Base-by-base conservation (phyloP, 2,113 vertebrate species). In the Coptodon rendalli region DNA sequence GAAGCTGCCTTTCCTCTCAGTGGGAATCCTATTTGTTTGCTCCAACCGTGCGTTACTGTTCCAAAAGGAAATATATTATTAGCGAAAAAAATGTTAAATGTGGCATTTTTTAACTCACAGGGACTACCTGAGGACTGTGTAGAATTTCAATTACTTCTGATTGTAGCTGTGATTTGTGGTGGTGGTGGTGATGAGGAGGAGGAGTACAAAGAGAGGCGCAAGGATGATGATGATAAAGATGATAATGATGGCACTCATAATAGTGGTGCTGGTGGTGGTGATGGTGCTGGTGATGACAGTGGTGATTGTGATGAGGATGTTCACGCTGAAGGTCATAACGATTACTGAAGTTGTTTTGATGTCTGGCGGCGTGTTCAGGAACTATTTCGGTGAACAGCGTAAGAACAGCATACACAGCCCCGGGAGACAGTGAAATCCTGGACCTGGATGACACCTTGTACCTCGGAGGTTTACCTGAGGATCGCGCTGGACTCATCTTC, bases 351-450 rank as follows among this genome's bases (percentile, higher is more conserved):
- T 87, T 88, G 82, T 71, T 92, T 82, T 71, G 40, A 27, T 91
- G 84, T 87, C 17, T 81, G 27, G 10, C 27, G 12, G 54, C 88
- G 12, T n/a, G 14, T 83, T 31, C 90, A 97, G 98, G 99, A 90
- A 99, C 98, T 63, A 99, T 99, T 96, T 99, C 99, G 45, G 98
- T 99, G 95, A 99, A 99, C 94, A 99, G 98, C 0, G 92, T 98
- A 73, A 97, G 99, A 45, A 99, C 98, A 0, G 98, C 98, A 1
- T 99, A 99, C 83, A 99, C 98, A 0, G 98, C 99, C n/a, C 99
- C 98, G 0, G 99, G 98, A 0, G 99, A 99, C 96, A 99, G 98
- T 73, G 99, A 99, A 95, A 99, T 99, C 87, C 96, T 99, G 91
- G 99, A 99, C 91, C 96, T 99, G 83, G 99, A 99, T 63, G 99